phyloP scores from a whole-genome alignment of 2,797 vertebrate genomes.

The Cyclopterus lumpus region DNA sequence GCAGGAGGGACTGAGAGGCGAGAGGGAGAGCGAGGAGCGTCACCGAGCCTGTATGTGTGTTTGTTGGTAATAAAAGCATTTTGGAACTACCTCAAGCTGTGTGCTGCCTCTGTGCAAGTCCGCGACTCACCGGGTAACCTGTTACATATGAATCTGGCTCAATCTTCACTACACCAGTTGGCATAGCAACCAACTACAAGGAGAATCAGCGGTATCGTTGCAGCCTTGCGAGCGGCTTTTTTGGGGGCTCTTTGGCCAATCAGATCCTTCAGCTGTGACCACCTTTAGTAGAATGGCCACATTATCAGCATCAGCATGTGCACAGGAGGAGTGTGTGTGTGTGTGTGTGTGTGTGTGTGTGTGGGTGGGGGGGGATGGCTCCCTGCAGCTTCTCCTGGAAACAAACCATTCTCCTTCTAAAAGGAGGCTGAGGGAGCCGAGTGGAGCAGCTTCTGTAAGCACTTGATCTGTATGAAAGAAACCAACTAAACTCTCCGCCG shows the following conservation, averaged over 20 bases:
- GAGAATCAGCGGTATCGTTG: background rate
- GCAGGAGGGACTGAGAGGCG: too few relatives aligned
- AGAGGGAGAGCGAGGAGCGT: too few relatives aligned
- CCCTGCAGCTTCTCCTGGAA: constrained; percentile 49
- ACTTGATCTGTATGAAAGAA: constrained; percentile 61
- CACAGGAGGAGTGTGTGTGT: background rate
- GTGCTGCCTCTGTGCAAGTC: too few relatives aligned
- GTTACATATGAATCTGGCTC: too few relatives aligned
- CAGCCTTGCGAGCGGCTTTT: constrained; percentile 6
- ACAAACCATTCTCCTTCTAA: constrained; percentile 46
- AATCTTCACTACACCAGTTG: constrained; percentile 16
- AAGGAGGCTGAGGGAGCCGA: constrained; percentile 41
- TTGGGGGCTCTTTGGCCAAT: constrained; percentile 34
- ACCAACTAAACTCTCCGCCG: constrained; percentile 58
- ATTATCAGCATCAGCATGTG: constrained; percentile 39
- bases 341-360: too few relatives aligned
- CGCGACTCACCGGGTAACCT: too few relatives aligned
- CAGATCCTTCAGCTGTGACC: constrained; percentile 20
- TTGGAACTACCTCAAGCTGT: too few relatives aligned
- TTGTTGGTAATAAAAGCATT: too few relatives aligned
- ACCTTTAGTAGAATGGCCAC: constrained; percentile 27
- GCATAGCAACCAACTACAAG: constrained; percentile 34
- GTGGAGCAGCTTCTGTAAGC: constrained; percentile 49
- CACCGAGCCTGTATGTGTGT: too few relatives aligned
- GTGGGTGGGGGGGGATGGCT: constrained; percentile 15